Base-by-base conservation (phyloP, 2,888 invertebrate species). In the Euclidia mi region DNA sequence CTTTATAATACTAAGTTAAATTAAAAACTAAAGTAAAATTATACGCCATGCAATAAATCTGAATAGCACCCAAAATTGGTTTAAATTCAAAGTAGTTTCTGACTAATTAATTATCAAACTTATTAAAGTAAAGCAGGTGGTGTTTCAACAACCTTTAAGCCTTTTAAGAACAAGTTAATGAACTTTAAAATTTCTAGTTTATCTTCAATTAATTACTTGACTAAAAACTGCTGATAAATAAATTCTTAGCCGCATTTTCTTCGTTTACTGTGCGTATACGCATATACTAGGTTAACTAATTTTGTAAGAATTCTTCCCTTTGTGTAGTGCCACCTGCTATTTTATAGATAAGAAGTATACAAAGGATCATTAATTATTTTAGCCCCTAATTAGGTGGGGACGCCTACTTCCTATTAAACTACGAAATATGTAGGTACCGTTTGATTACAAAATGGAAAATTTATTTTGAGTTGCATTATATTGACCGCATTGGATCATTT, bases 281-380 rank as follows among this genome's bases (percentile, higher is more conserved):
- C 56, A 46, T 11, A 29, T 56, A 56, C 47, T 65, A 48, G 65
- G 58, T 52, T 56, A 71, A 76, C 70, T 73, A 70, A 76, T 74
- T 76, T 75, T 67, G 38, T 72, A 66, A 65, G 76, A 68, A 66
- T 67, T 55, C 57, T 62, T 59, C 52, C 60, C 65, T 65, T 65
- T 69, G 61, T 76, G 52, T 7, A 50, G 9, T 42, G 46, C 43
- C 73, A 75, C 71, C 71, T 73, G 71, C 70, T 71, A 66, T 70
- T 61, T 62, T 74, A 69, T 60, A 71, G 79, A 81, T 81, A 76
- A 78, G 64, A 59, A 48, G 67, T 59, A 64, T 47, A 40, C 41
- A 52, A 35, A 4, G 52, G 53, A 56, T 63, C 68, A 74, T 74
- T 71, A 75, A 71, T 57, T 74, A 71, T 66, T 64, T 58, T 56